Evolutionary conservation across 2,888 invertebrate genomes (phyloP).

Genomic region (Mongoloraphidia duomilia): DNA sequence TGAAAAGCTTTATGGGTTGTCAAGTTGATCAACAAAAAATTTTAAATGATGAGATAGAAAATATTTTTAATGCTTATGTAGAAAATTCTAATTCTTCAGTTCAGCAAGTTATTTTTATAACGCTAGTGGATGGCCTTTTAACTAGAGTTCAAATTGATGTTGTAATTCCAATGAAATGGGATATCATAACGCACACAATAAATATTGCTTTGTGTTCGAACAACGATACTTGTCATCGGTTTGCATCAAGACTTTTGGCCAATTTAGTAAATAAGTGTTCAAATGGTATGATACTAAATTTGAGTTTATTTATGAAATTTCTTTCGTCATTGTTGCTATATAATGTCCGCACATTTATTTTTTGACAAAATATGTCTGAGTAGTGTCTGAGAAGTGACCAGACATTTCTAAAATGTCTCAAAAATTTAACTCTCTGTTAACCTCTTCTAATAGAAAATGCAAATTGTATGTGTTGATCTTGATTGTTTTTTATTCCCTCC

Average conservation of each 20-base stretch:
- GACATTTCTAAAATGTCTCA: too few relatives aligned
- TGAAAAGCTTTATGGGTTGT: constrained; percentile 31
- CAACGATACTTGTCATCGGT: constrained; percentile 26
- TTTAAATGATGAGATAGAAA: constrained; percentile 28
- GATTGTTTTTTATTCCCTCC: too few relatives aligned
- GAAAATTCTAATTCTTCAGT: constrained; percentile 22
- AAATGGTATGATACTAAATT: constrained; percentile 7
- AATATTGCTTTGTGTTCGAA: constrained; percentile 26
- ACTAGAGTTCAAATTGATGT: constrained; percentile 32
- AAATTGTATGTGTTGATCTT: too few relatives aligned
- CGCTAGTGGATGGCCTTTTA: constrained; percentile 37
- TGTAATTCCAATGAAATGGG: constrained; percentile 18
- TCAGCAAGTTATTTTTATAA: constrained; percentile 26
- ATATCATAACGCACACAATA: constrained; percentile 27
- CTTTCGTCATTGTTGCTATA: too few relatives aligned
- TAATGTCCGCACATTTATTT: too few relatives aligned
- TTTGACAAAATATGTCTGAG: too few relatives aligned
- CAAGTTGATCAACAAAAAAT: constrained; percentile 31
- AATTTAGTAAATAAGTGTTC: constrained; percentile 42
- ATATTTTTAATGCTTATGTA: constrained; percentile 19
- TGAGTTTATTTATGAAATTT: too few relatives aligned
- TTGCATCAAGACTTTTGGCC: constrained; percentile 36
- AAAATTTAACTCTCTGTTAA: too few relatives aligned
- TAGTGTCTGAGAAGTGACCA: too few relatives aligned
- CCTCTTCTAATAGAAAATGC: too few relatives aligned